phyloP scores from a whole-genome alignment of 2,113 vertebrate genomes.

The Campylomormyrus numenius region DNA sequence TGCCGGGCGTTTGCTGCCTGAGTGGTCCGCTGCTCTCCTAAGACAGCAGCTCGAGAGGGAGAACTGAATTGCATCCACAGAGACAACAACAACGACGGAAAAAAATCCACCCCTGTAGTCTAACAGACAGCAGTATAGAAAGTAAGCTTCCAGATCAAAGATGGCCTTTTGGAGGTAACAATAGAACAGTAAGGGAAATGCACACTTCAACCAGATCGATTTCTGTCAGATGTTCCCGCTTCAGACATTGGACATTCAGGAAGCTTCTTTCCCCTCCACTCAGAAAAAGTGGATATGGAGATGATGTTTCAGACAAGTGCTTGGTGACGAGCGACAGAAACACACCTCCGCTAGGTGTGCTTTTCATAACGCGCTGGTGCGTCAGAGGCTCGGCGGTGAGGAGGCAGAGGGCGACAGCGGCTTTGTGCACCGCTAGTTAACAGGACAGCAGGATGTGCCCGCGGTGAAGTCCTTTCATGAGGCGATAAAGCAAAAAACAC shows the following conservation, averaged over 20 bases:
- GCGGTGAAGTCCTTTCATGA: neutral
- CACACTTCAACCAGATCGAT: neutral
- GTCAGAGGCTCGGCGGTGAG: neutral
- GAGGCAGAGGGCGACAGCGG: neutral
- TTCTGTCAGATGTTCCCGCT: neutral
- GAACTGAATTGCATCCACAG: neutral
- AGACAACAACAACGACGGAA: neutral
- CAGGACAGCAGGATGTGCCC: neutral
- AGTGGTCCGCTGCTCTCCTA: neutral
- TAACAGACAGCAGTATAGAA: neutral
- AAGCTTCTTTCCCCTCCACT: neutral
- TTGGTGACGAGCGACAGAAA: neutral
- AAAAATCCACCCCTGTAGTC: neutral
- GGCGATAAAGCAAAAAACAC: neutral
- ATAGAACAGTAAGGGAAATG: neutral
- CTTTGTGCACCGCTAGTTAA: neutral
- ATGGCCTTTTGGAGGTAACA: neutral
- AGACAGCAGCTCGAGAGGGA: neutral
- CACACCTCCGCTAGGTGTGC: neutral
- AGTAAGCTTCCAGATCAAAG: conserved; percentile 7
- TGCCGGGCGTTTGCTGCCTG: neutral
- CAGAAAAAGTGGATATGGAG: neutral
- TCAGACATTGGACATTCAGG: neutral
- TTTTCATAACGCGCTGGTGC: neutral
- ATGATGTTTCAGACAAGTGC: neutral